Percentiles rank a stretch among this genome's conserved stretches.
Evolutionary conservation across 2,888 invertebrate genomes (phyloP).

Genomic region (Megalurothrips usitatus): DNA sequence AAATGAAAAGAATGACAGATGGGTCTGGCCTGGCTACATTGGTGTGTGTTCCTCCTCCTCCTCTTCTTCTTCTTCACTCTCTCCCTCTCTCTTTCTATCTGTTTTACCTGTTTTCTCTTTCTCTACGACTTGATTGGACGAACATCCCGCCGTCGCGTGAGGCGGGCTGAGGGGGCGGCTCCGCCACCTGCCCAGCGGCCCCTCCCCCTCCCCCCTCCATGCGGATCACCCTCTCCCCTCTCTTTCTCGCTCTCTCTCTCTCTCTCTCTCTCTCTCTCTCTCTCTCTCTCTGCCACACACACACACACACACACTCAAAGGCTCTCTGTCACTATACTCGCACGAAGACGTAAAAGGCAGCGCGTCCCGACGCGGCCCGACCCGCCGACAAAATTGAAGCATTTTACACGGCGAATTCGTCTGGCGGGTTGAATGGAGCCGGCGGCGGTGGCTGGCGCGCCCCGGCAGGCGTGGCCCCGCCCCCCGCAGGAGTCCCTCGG

Average conservation of each 20-base stretch:
- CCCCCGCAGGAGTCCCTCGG: background rate
- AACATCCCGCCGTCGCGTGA: background rate
- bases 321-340: background rate
- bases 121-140: background rate
- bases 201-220: background rate
- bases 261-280: too few species aligned
- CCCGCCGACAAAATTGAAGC: background rate
- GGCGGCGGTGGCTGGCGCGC: background rate
- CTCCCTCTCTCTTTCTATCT: background rate
- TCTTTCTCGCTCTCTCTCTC: too few species aligned
- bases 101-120: too few species aligned
- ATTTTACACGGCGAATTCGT: background rate
- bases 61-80: background rate
- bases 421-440: background rate
- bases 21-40: background rate
- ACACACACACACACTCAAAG: background rate
- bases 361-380: background rate
- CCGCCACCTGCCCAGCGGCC: background rate
- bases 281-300: too few species aligned
- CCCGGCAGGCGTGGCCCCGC: background rate
- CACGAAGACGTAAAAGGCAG: background rate
- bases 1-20: slow-evolving; percentile 21
- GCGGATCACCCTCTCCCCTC: background rate
- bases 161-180: too few species aligned
- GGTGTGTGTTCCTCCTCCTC: background rate